Conservation (phyloP, 1,140 invertebrate species). For the Nasonia longicornis region DNA sequence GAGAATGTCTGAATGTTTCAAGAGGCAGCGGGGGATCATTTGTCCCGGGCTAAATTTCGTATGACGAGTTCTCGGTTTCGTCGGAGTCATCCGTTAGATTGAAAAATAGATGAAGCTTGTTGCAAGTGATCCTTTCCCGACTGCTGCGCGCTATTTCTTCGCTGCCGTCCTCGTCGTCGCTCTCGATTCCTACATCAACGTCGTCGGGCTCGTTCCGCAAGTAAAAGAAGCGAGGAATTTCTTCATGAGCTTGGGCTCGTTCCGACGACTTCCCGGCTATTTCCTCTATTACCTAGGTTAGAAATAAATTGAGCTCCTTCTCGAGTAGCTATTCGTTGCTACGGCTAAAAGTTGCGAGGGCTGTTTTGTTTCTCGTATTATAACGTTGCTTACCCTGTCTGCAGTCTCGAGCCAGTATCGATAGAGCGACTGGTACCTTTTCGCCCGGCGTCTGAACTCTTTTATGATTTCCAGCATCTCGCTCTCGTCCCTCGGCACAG, state of each 20-base stretch:
- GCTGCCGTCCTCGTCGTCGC: constrained; percentile 52
- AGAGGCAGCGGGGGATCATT: too few species aligned
- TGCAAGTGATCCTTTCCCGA: constrained; percentile 50
- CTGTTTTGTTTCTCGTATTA: too few species aligned
- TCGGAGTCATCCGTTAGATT: constrained; percentile 54
- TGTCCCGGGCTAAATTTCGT: background rate
- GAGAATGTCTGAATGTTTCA: too few species aligned
- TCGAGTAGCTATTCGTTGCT: background rate
- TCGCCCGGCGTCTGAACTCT: constrained; percentile 48
- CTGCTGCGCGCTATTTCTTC: constrained; percentile 34
- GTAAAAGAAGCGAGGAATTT: constrained; percentile 52
- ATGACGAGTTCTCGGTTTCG: constrained; percentile 21
- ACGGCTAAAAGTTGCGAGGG: too few species aligned
- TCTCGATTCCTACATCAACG: constrained; percentile 52
- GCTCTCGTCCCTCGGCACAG: constrained; percentile 39
- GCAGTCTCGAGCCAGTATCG: constrained; percentile 52
- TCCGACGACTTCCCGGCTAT: constrained; percentile 47
- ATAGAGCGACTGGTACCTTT: constrained; percentile 53
- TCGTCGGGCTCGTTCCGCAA: constrained; percentile 47
- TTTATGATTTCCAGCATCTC: constrained; percentile 47
- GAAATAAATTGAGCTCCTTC: constrained; percentile 31
- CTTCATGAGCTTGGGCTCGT: constrained; percentile 24
- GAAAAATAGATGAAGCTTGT: constrained; percentile 53
- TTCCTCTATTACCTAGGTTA: constrained; percentile 47
- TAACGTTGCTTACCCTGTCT: constrained; percentile 46